phyloP scores from a whole-genome alignment of 2,797 vertebrate genomes.

The Eptatretus atami region DNA sequence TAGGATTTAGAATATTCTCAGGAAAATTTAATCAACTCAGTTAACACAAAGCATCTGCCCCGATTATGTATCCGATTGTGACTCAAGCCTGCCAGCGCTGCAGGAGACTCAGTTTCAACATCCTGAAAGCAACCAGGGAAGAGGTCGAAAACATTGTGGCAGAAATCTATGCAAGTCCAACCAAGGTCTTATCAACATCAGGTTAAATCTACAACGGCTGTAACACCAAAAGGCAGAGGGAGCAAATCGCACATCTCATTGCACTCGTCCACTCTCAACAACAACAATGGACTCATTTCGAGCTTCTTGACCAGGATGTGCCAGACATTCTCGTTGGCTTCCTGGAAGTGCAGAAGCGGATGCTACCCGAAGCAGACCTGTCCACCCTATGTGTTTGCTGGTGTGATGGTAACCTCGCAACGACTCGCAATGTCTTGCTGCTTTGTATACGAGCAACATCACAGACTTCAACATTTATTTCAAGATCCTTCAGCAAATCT shows the following conservation, averaged over 20 bases:
- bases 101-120: conserved; percentile 8
- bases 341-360: conserved; percentile 80
- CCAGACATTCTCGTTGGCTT: conserved; percentile 72
- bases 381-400: conserved; percentile 86
- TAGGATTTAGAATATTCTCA: too few species aligned
- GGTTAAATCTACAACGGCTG: too few species aligned
- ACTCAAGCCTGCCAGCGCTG: conserved; percentile 7
- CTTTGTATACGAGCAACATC: conserved; percentile 66
- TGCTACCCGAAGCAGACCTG: conserved; percentile 74
- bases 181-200: too few species aligned
- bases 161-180: too few species aligned
- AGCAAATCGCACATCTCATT: too few species aligned
- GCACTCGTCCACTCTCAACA: too few species aligned
- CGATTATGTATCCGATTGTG: conserved; percentile 8
- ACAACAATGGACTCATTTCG: too few species aligned
- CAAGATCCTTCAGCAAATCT: conserved; percentile 45
- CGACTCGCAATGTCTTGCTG: conserved; percentile 39
- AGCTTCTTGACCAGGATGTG: conserved; percentile 49
- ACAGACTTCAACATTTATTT: conserved; percentile 47
- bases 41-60: conserved; percentile 8
- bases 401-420: conserved; percentile 52
- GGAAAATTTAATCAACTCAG: background rate
- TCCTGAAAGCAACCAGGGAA: conserved; percentile 5
- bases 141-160: background rate
- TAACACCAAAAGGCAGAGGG: too few species aligned